Percentiles rank a stretch among this genome's conserved stretches.
These are phyloP conservation scores for Ceriagrion tenellum DNA, from an alignment of 2,888 invertebrate genomes.

Conservation along the genomic window DNA sequence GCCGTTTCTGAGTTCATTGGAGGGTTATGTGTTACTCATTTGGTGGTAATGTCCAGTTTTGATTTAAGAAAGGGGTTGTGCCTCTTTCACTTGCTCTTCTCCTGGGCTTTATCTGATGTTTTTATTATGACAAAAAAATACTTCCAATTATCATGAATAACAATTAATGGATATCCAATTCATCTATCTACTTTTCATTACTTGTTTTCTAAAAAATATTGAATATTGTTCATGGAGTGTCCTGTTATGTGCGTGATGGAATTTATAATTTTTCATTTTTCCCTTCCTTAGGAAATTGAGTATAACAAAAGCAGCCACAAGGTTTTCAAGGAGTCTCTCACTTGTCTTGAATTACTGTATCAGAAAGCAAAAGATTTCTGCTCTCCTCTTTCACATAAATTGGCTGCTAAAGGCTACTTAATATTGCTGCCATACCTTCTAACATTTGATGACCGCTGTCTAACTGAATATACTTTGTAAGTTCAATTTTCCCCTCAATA, in stretches of 20 bases:
- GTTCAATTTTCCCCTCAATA: background rate
- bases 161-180: too few relatives aligned
- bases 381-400: constrained; percentile 5
- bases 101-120: too few relatives aligned
- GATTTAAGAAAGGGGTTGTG: background rate
- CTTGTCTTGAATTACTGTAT: constrained; percentile 37
- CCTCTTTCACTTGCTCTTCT: background rate
- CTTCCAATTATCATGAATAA: too few relatives aligned
- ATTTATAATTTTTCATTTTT: background rate
- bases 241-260: background rate
- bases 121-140: too few relatives aligned
- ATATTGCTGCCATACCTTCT: constrained; percentile 26
- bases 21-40: constrained; percentile 21
- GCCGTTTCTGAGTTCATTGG: constrained; percentile 24
- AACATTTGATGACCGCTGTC: background rate
- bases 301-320: background rate
- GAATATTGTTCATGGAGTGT: too few relatives aligned
- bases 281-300: constrained; percentile 38
- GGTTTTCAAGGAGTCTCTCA: constrained; percentile 35
- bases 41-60: constrained; percentile 37
- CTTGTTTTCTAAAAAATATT: too few relatives aligned
- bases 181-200: too few relatives aligned
- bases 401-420: constrained; percentile 42
- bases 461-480: background rate
- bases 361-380: constrained; percentile 35